Percentiles rank a stretch among this genome's conserved stretches.
phyloP scores from a whole-genome alignment of 2,888 invertebrate genomes.

The Synanthedon vespiformis region DNA sequence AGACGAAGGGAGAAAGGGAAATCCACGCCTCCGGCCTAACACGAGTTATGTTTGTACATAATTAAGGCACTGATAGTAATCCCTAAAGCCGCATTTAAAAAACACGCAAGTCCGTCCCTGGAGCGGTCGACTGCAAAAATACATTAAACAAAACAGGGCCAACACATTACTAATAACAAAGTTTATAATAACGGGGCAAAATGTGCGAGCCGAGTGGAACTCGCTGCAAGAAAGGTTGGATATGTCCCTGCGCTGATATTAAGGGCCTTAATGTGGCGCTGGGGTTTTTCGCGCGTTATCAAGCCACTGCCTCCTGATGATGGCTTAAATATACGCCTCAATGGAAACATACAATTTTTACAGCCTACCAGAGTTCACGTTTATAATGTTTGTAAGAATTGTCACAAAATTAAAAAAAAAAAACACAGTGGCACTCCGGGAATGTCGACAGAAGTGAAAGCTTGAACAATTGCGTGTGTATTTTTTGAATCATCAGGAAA shows the following conservation, averaged over 20 bases:
- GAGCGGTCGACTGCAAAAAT: constrained; percentile 11
- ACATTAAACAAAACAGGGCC: constrained; percentile 15
- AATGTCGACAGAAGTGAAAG: too few species aligned
- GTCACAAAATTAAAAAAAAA: too few species aligned
- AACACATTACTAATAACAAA: constrained; percentile 18
- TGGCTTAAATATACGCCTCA: constrained; percentile 8
- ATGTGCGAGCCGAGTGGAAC: constrained; percentile 8
- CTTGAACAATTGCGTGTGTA: too few species aligned
- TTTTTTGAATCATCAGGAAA: too few species aligned
- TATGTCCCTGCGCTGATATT: constrained; percentile 23
- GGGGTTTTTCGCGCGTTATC: constrained; percentile 13
- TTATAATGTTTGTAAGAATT: too few species aligned
- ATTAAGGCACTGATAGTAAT: neutral
- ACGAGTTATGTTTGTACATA: neutral
- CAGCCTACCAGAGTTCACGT: neutral
- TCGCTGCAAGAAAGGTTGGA: constrained; percentile 15
- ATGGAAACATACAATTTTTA: constrained; percentile 6
- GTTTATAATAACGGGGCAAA: constrained; percentile 17
- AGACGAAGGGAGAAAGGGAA: neutral
- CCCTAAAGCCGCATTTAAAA: neutral
- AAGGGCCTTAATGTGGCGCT: constrained; percentile 17
- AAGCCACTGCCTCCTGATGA: constrained; percentile 3
- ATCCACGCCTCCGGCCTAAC: neutral
- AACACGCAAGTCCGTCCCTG: neutral
- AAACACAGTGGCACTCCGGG: too few species aligned